Percentiles rank a stretch among this genome's conserved stretches.
Evolutionary conservation across 2,797 vertebrate species (phyloP).

Genomic region (Alfaro cultratus): DNA sequence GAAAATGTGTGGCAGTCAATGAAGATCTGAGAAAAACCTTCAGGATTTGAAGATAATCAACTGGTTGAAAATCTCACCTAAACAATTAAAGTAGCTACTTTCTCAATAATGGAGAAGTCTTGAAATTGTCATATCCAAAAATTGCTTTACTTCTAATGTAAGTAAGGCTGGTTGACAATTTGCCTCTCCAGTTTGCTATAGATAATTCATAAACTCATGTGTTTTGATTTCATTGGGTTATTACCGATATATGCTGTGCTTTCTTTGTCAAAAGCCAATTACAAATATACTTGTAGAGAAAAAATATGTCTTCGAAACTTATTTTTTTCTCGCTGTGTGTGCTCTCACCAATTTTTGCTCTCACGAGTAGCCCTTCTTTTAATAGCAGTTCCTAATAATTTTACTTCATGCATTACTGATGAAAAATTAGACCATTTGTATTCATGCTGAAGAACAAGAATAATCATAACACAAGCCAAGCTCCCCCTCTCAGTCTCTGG

Average conservation of each 20-base stretch:
- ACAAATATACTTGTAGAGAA: too few species aligned
- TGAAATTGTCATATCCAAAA: neutral
- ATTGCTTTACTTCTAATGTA: too few species aligned
- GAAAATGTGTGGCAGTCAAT: too few species aligned
- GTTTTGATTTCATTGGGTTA: neutral
- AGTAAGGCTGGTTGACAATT: neutral
- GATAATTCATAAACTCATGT: neutral
- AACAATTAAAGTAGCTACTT: neutral
- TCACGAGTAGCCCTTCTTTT: conserved; percentile 33
- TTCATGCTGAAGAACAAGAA: conserved; percentile 59
- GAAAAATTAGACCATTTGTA: conserved; percentile 54
- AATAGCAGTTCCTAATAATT: conserved; percentile 47
- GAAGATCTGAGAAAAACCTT: too few species aligned
- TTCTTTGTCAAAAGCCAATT: neutral
- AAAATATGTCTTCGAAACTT: neutral
- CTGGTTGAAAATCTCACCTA: too few species aligned
- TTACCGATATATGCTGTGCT: neutral
- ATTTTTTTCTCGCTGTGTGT: conserved; percentile 6
- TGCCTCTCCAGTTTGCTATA: too few species aligned
- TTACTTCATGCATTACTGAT: conserved; percentile 32
- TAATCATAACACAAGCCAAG: conserved; percentile 39
- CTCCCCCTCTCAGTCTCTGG: conserved; percentile 32
- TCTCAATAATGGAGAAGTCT: neutral
- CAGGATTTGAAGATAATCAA: too few species aligned
- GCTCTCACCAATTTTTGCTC: conserved; percentile 20